A percentile compares a stretch with the other conserved stretches of the same genome.
Evolutionary conservation across 2,113 vertebrate genomes (phyloP).

Genomic region (Rhynchopsitta pachyrhyncha): DNA sequence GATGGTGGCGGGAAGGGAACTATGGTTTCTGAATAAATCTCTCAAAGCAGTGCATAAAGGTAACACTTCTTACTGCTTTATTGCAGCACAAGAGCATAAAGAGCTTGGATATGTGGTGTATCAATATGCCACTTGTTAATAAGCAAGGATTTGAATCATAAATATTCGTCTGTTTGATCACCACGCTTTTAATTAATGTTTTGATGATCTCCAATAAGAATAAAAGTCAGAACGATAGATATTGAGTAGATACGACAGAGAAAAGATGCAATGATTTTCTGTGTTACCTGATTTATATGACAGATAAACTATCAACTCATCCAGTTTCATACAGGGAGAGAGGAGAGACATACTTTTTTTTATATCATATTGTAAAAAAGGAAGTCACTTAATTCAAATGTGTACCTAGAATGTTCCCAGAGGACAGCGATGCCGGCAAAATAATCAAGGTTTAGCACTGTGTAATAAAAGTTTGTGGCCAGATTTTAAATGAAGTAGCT

Average conservation of each 20-base stretch:
- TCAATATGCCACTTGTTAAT: slow-evolving; percentile 75
- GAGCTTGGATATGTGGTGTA: slow-evolving; percentile 63
- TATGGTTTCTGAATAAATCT: slow-evolving; percentile 44
- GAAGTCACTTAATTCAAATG: slow-evolving; percentile 53
- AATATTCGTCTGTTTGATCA: slow-evolving; percentile 73
- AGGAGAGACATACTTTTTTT: slow-evolving; percentile 4
- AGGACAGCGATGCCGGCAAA: background rate
- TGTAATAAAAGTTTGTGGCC: slow-evolving; percentile 17
- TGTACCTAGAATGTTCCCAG: slow-evolving; percentile 53
- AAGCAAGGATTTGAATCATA: slow-evolving; percentile 70
- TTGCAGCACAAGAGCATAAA: slow-evolving; percentile 58
- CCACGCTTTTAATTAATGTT: slow-evolving; percentile 75
- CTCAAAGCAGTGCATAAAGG: slow-evolving; percentile 25
- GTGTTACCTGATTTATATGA: slow-evolving; percentile 71
- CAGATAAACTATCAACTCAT: slow-evolving; percentile 69
- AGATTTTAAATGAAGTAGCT: background rate
- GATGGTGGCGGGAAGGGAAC: background rate
- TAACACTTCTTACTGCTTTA: slow-evolving; percentile 69
- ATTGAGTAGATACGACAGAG: slow-evolving; percentile 57
- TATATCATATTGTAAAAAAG: slow-evolving; percentile 42
- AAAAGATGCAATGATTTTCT: slow-evolving; percentile 68
- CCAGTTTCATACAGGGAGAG: slow-evolving; percentile 32
- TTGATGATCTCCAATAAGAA: slow-evolving; percentile 75
- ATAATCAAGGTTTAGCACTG: slow-evolving; percentile 7
- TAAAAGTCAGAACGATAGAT: slow-evolving; percentile 69